These are phyloP conservation scores for Cathartes aura DNA, from an alignment of 2,113 vertebrate species.

Conservation along the genomic window DNA sequence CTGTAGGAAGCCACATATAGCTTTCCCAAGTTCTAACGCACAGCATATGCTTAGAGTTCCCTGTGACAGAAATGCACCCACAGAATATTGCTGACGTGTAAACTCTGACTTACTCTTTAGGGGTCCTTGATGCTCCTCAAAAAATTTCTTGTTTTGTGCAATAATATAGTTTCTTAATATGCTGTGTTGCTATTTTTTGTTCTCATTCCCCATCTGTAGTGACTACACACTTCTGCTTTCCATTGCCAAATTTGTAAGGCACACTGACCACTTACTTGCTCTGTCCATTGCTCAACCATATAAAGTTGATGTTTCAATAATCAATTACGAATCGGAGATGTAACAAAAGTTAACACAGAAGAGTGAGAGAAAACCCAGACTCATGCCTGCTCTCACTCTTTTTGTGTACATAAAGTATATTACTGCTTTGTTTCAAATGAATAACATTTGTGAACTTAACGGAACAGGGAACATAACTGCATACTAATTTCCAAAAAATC, in stretches of 20 bases:
- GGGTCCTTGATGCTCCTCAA: not conserved
- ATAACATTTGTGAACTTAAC: not conserved
- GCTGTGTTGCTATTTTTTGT: not conserved
- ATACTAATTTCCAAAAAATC: not conserved
- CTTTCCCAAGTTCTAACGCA: not conserved
- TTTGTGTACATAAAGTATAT: not conserved
- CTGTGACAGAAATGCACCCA: not conserved
- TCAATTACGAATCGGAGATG: not conserved
- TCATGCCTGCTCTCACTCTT: accelerated
- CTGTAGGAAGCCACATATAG: not conserved
- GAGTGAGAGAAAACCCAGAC: not conserved
- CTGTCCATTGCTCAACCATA: not conserved
- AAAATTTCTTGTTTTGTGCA: not conserved
- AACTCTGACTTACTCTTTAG: not conserved
- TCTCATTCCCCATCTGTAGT: not conserved
- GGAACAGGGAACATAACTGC: not conserved
- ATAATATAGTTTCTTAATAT: not conserved
- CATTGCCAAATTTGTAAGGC: not conserved
- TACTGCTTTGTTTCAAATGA: not conserved
- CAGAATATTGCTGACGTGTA: not conserved
- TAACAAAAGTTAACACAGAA: not conserved
- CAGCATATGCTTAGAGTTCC: accelerated
- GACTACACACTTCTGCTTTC: not conserved
- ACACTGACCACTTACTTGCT: accelerated
- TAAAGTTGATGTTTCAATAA: not conserved